Conservation (phyloP, 2,797 vertebrate genomes). For the Eulemur rubriventer region DNA sequence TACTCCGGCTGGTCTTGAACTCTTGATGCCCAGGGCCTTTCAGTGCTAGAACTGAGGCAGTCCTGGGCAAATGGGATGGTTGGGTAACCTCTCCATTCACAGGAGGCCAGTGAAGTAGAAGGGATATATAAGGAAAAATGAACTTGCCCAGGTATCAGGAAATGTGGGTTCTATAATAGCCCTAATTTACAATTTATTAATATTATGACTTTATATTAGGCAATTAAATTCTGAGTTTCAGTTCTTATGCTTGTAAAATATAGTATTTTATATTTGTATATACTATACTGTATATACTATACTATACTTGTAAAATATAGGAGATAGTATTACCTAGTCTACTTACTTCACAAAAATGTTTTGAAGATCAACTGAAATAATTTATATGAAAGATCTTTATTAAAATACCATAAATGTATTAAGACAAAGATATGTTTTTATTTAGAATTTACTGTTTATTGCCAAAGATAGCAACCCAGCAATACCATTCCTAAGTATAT, state of each 20-base stretch:
- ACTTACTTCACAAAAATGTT: not conserved
- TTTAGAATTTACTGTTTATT: slow-evolving; percentile 42
- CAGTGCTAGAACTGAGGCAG: not conserved
- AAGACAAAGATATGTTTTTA: not conserved
- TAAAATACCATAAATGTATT: not conserved
- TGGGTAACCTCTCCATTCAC: not conserved
- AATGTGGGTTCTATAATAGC: not conserved
- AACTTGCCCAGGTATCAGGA: not conserved
- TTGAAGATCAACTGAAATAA: slow-evolving; percentile 2
- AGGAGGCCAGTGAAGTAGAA: not conserved
- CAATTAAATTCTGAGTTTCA: slow-evolving; percentile 36
- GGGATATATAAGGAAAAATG: not conserved
- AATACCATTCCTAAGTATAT: not conserved
- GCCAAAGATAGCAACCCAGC: not conserved
- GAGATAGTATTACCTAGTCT: not conserved
- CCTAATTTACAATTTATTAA: not conserved
- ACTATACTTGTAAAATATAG: too few species aligned
- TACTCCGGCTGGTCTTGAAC: too few species aligned
- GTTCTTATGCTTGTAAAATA: not conserved
- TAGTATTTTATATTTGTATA: too few species aligned
- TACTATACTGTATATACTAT: too few species aligned
- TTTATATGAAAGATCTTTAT: not conserved
- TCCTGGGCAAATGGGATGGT: not conserved
- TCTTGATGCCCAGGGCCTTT: not conserved
- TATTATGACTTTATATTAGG: not conserved